Evolutionary conservation across 2,888 invertebrate species (phyloP), one percentile per base, ranked within the genome.

Genomic region (Drosophila helvetica): DNA sequence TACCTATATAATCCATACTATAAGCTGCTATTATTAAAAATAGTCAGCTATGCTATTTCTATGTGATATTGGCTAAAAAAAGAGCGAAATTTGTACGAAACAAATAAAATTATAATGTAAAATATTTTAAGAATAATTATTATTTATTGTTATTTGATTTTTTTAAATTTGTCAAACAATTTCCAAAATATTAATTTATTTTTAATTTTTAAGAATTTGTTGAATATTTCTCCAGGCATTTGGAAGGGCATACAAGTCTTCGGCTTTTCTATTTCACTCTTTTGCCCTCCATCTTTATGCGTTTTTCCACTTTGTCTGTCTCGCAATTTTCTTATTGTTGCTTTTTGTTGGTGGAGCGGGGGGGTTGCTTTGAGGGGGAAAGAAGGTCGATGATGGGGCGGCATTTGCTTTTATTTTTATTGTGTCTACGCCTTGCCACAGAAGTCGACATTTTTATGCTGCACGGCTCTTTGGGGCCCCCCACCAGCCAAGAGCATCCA

Each of bases 321-420:
- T 74, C 86, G 75, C 64, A 87, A 74, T 77, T 87, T 85, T 87
- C 82, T 77, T 75, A 76, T 76, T 72, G 84, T 70, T 77, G 60
- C 75, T 70, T 68, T 48, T 53, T 51, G 3, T 3, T 3, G 22
- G 22, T 22, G 22, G 1, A 0, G 22, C 42, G 50, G 48, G 22
- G 47, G 48, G 57, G 47, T 5, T 12, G 10, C 10, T 46, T 33
- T 33, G 17, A 47, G 55, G 51, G 0, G 27, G 8, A 27, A 27
- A n/a, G 33, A 27, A 33, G 67, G n/a, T 46, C 50, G 54, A 33
- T 55, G 66, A 48, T 54, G 67, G 45, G 56, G 48, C 19, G 51
- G 70, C 43, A 55, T 73, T 64, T 59, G 64, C 66, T 59, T 78
- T 78, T 79, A 80, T 79, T 83, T 80, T 83, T 79, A 80, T 83